Conservation (phyloP, 2,888 invertebrate species). For the Pocota personata region DNA sequence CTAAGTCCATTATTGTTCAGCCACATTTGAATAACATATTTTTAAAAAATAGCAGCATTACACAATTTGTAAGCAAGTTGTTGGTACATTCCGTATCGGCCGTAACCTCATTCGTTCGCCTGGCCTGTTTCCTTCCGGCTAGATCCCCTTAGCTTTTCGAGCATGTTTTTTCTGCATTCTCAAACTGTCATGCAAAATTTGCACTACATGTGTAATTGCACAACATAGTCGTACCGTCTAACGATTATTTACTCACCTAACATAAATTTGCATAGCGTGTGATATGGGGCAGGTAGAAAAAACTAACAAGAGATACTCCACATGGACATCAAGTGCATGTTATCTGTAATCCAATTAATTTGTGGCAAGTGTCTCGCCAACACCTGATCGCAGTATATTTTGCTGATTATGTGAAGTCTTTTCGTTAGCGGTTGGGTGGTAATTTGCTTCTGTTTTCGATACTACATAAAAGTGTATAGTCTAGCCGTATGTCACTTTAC, state of each 20-base stretch:
- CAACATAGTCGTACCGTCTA: conserved; percentile 36
- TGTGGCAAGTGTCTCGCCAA: conserved; percentile 72
- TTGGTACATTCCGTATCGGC: background rate
- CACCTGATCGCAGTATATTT: conserved; percentile 69
- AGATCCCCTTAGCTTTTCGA: background rate
- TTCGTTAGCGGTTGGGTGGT: conserved; percentile 30
- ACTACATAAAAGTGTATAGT: conserved; percentile 20
- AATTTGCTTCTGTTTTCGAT: conserved; percentile 67
- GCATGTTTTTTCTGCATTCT: conserved; percentile 37
- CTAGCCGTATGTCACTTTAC: conserved; percentile 41
- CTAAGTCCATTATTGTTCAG: background rate
- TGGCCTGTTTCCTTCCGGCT: background rate
- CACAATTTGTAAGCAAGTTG: background rate
- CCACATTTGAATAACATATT: no score
- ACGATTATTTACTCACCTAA: conserved; percentile 44
- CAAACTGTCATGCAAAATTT: conserved; percentile 52
- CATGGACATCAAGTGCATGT: conserved; percentile 62
- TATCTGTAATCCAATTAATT: conserved; percentile 72
- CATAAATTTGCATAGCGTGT: conserved; percentile 61
- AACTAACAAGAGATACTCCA: conserved; percentile 35
- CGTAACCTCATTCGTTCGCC: conserved; percentile 21
- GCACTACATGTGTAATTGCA: conserved; percentile 62
- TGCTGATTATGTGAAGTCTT: conserved; percentile 29
- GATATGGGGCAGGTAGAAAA: conserved; percentile 37
- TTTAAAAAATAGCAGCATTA: no score